Evolutionary conservation across 2,888 invertebrate genomes (phyloP).

Genomic region (Bimastos eiseni): DNA sequence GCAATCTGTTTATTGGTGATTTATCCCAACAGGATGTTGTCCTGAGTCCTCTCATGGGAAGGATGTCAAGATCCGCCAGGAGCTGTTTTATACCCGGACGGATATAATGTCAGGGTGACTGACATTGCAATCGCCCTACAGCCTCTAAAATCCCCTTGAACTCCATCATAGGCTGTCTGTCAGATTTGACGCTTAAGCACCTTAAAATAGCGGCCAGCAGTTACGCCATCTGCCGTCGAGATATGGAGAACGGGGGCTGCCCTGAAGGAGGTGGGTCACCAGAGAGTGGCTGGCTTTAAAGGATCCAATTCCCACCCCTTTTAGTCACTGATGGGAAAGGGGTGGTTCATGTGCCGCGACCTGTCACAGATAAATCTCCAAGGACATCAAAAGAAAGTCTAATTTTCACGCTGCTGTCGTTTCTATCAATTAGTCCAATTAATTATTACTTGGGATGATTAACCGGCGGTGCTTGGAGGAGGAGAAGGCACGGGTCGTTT

Average conservation of each 20-base stretch:
- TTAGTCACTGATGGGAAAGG: background rate
- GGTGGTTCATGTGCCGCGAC: background rate
- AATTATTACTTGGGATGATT: background rate
- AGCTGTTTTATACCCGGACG: background rate
- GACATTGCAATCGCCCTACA: background rate
- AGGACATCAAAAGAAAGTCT: constrained; percentile 2
- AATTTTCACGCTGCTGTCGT: background rate
- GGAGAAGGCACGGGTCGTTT: background rate
- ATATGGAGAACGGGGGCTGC: background rate
- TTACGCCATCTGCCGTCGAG: background rate
- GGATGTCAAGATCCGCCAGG: background rate
- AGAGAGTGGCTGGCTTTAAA: background rate
- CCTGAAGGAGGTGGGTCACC: background rate
- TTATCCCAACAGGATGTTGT: background rate
- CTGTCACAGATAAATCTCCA: background rate
- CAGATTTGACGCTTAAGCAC: background rate
- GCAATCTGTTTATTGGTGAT: constrained; percentile 4
- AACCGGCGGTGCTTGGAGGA: background rate
- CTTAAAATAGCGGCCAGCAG: background rate
- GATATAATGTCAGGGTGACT: background rate
- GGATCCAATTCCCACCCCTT: background rate
- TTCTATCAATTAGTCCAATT: background rate
- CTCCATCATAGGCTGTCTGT: background rate
- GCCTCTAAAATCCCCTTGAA: background rate
- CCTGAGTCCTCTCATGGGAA: background rate